phyloP scores from a whole-genome alignment of 1,140 invertebrate genomes.

The Leptinotarsa defecta region DNA sequence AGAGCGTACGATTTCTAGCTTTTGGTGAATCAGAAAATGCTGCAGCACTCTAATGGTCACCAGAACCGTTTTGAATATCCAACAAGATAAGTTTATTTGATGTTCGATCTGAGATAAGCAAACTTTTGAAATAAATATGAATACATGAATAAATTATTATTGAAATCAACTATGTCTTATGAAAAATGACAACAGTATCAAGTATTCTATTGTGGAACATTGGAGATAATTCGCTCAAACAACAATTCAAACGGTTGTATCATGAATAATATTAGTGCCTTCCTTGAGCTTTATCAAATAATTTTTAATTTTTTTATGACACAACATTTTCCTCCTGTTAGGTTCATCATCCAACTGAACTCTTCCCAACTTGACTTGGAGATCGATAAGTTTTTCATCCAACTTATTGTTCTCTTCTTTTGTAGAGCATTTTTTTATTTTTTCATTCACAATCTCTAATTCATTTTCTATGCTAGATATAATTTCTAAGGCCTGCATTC shows the following conservation, averaged over 20 bases:
- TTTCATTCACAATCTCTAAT: neutral
- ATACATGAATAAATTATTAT: no score
- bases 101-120: no score
- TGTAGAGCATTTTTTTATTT: slow-evolving; percentile 22
- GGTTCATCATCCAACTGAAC: slow-evolving; percentile 31
- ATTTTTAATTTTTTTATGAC: neutral
- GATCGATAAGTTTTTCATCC: slow-evolving; percentile 39
- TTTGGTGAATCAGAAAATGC: no score
- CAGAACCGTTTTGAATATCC: no score
- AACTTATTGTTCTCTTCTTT: slow-evolving; percentile 27
- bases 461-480: neutral
- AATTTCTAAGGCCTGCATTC: slow-evolving; percentile 22
- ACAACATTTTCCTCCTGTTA: slow-evolving; percentile 17
- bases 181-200: no score
- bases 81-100: no score
- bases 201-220: no score
- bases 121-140: no score
- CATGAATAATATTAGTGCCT: neutral
- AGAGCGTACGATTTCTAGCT: no score
- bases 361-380: slow-evolving; percentile 37
- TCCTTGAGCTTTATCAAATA: neutral
- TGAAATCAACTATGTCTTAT: no score
- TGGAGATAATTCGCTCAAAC: no score
- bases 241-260: neutral
- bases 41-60: no score